Conservation (phyloP, 1,140 invertebrate genomes). For the Lanistes nyassanus region DNA sequence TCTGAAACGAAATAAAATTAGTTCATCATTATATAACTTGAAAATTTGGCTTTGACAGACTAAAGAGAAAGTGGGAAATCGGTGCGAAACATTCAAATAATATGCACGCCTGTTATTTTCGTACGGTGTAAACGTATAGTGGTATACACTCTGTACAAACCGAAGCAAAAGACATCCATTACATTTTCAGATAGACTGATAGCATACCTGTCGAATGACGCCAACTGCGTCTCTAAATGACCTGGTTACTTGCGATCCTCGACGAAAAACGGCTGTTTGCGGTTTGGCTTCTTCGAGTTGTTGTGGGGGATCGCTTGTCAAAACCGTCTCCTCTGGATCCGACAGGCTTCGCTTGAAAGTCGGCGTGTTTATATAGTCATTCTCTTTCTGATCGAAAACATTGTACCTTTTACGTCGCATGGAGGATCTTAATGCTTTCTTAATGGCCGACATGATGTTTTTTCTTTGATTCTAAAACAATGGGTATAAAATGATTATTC, state of each 20-base stretch:
- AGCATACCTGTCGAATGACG: conserved; percentile 43
- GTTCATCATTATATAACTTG: too few relatives aligned
- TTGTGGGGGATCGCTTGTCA: conserved; percentile 3
- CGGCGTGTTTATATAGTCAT: conserved; percentile 43
- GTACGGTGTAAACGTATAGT: too few relatives aligned
- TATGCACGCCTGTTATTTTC: too few relatives aligned
- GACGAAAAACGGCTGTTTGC: conserved; percentile 13
- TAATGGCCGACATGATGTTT: conserved; percentile 34
- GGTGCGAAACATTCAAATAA: too few relatives aligned
- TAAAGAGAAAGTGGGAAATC: too few relatives aligned
- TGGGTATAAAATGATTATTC: background rate
- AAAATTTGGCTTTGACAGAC: too few relatives aligned
- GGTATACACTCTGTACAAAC: too few relatives aligned
- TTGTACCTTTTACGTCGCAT: conserved; percentile 39
- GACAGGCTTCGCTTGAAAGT: conserved; percentile 20
- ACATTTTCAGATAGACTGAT: too few relatives aligned
- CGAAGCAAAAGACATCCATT: too few relatives aligned
- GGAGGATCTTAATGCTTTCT: conserved; percentile 39
- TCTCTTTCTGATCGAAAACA: conserved; percentile 46
- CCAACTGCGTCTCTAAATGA: conserved; percentile 51
- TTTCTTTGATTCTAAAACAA: background rate
- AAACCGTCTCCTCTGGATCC: conserved; percentile 4
- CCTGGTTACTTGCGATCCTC: conserved; percentile 40
- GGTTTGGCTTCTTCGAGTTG: conserved; percentile 18
- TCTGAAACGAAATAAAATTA: conserved; percentile 34